These are phyloP conservation scores for Phoeniculus purpureus DNA, from an alignment of 2,797 vertebrate species.

Conservation along the genomic window DNA sequence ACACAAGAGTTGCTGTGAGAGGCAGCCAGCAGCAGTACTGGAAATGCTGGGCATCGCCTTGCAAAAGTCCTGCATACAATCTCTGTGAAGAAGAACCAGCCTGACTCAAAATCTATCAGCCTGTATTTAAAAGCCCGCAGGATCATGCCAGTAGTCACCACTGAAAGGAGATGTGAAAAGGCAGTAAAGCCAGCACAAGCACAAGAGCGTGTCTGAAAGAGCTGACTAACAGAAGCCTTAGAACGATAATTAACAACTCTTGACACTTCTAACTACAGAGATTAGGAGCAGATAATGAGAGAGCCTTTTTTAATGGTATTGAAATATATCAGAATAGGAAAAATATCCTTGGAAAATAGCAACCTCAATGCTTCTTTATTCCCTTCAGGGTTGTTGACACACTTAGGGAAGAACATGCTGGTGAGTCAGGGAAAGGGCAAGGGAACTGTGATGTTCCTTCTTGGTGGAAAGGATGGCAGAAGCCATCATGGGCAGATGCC, in stretches of 20 bases:
- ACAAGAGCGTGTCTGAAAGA: neutral
- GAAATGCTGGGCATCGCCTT: neutral
- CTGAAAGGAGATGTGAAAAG: neutral
- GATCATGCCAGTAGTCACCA: neutral
- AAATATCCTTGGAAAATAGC: neutral
- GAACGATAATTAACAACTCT: neutral
- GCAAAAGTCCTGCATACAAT: neutral
- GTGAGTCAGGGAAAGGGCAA: fast-evolving
- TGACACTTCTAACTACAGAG: neutral
- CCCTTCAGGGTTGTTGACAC: neutral
- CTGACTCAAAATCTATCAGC: neutral
- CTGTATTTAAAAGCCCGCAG: neutral
- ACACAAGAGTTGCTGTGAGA: neutral
- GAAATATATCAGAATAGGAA: neutral
- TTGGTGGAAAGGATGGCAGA: neutral
- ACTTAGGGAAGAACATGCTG: neutral
- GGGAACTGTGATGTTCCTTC: neutral
- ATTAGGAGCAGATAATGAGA: neutral
- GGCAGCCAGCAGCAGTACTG: neutral
- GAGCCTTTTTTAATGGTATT: neutral
- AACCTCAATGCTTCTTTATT: neutral
- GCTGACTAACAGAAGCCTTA: neutral
- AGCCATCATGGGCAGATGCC: neutral
- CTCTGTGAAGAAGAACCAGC: neutral
- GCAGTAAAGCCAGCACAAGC: neutral